These are phyloP conservation scores for Lampris incognitus DNA, from an alignment of 2,113 vertebrate species.

Conservation along the genomic window DNA sequence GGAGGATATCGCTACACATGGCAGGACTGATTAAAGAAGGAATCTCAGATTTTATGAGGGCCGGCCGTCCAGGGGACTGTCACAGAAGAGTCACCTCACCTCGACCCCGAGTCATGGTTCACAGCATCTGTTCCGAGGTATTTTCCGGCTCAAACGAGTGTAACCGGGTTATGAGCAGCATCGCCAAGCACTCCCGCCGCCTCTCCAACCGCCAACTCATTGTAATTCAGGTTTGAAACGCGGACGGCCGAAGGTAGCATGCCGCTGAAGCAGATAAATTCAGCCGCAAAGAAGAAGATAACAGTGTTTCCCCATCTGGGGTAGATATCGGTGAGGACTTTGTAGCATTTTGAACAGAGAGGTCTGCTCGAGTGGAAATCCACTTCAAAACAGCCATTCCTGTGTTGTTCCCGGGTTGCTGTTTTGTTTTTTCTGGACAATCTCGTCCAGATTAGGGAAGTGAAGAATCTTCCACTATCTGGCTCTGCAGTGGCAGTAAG, in stretches of 20 bases:
- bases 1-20: not conserved
- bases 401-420: too few relatives aligned
- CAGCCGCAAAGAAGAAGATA: constrained; percentile 7
- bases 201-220: constrained; percentile 51
- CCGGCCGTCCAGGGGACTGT: constrained; percentile 12
- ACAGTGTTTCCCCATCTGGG: not conserved
- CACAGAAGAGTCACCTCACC: constrained; percentile 44
- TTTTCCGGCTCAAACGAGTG: constrained; percentile 63
- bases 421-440: too few relatives aligned
- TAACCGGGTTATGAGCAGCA: constrained; percentile 46
- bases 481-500: too few relatives aligned
- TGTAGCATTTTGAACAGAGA: not conserved
- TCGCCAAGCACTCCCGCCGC: constrained; percentile 28
- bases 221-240: constrained; percentile 54
- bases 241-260: constrained; percentile 30
- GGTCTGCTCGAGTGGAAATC: too few relatives aligned
- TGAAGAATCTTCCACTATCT: too few relatives aligned
- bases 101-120: constrained; percentile 63
- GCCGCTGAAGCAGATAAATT: constrained; percentile 25
- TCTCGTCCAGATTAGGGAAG: too few relatives aligned
- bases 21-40: constrained; percentile 4
- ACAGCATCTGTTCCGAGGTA: constrained; percentile 50
- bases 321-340: not conserved
- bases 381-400: too few relatives aligned
- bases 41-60: constrained; percentile 24